phyloP scores from a whole-genome alignment of 2,113 vertebrate species.

The Catharus fuscescens region DNA sequence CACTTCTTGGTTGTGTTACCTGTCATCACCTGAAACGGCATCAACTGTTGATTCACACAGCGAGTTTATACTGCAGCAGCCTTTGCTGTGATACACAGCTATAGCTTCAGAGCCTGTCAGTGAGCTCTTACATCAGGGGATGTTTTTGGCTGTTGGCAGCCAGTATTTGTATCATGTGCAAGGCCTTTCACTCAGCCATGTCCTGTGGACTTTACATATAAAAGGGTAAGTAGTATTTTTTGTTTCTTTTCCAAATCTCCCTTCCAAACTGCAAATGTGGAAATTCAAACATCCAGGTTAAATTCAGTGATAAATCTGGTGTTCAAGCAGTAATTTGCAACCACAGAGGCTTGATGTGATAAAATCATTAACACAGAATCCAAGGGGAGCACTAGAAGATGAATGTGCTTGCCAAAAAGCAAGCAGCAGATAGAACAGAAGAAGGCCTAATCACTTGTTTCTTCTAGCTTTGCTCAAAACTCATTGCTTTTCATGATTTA shows the following conservation, averaged over 20 bases:
- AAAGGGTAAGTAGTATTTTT: not conserved
- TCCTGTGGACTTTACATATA: not conserved
- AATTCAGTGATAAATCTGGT: not conserved
- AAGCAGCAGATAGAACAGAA: not conserved
- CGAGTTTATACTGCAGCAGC: not conserved
- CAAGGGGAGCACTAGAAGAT: not conserved
- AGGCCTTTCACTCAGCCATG: not conserved
- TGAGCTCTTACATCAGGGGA: not conserved
- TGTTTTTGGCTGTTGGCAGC: not conserved
- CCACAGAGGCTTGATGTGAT: not conserved
- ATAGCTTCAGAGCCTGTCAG: not conserved
- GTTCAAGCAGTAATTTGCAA: not conserved
- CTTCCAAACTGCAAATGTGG: not conserved
- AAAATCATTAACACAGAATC: not conserved
- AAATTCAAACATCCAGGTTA: not conserved
- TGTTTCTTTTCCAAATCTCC: not conserved
- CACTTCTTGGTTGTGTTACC: not conserved
- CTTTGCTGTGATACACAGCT: not conserved
- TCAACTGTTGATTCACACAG: not conserved
- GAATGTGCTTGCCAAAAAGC: not conserved
- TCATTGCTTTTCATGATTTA: not conserved
- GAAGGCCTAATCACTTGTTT: not conserved
- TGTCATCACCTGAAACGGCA: constrained; percentile 34
- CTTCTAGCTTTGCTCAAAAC: not conserved
- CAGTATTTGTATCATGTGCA: not conserved